Evolutionary conservation across 2,113 vertebrate genomes (phyloP), one percentile per base, ranked within the genome.

Genomic region (Rhinopithecus roxellana): DNA sequence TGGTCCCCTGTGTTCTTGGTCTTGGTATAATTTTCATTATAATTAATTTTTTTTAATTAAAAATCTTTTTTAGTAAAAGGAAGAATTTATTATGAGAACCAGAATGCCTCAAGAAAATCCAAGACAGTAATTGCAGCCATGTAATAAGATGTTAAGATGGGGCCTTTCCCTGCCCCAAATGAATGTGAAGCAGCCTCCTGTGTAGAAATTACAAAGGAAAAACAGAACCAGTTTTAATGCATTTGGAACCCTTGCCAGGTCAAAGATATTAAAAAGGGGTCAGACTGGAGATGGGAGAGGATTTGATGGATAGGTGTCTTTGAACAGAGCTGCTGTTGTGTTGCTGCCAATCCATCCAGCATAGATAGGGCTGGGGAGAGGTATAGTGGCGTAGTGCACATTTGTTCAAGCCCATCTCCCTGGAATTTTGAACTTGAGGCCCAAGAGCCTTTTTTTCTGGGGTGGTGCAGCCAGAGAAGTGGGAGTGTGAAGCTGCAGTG

Each of bases 21-120:
- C 64, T 78, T 32, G 27, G 61, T 64, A 32, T 30, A 64, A 64
- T 64, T 32, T 64, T 64, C 30, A 64, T 32, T 6, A 64, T 64
- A 64, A 64, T 61, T 64, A 30, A 64, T 25, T 78, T 16, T 81
- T 48, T 64, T 30, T 45, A 55, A 55, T 55, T 55, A 55, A 55
- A 55, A 7, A 3, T 61, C 59, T 69, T 69, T 69, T 69, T 64
- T 64, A 12, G 12, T 81, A 2, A 55, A 82, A 89, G 45, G 3
- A 74, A 78, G 40, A 61, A 80, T 95, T 52, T 69, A 59, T 93
- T 77, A 16, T 38, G 59, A 92, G 27, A 84, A 78, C 50, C 11
- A 0, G 1, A 10, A 6, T 43, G 30, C 83, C n/a, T 81, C 14
- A 83, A 67, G 81, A 74, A 59, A 57, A 17, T 72, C 25, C 20